Evolutionary conservation across 2,113 vertebrate genomes (phyloP).

Genomic region (Nerophis ophidion): DNA sequence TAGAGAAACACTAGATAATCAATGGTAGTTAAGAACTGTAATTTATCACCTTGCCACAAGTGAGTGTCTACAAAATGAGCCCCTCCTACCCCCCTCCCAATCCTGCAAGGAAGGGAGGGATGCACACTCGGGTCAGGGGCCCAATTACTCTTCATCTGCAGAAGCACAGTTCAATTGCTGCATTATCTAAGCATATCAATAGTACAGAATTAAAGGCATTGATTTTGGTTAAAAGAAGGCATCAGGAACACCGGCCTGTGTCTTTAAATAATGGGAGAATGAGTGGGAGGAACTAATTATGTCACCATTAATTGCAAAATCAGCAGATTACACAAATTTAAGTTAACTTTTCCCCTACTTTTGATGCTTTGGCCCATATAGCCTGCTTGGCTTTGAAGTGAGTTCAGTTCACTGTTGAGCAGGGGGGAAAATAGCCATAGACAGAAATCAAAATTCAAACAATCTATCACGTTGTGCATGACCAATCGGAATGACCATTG

Average conservation of each 20-base stretch:
- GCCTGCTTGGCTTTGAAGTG: slow-evolving; percentile 18
- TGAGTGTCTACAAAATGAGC: slow-evolving; percentile 77
- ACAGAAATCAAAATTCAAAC: slow-evolving; percentile 68
- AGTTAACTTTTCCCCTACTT: not conserved
- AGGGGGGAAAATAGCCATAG: slow-evolving; percentile 23
- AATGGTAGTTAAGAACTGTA: slow-evolving; percentile 94
- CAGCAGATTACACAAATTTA: not conserved
- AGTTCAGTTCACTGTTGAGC: slow-evolving; percentile 35
- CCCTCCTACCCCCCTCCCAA: slow-evolving; percentile 10
- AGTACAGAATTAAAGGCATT: slow-evolving; percentile 70
- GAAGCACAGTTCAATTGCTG: slow-evolving; percentile 64
- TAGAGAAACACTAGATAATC: slow-evolving; percentile 91
- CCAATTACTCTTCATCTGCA: slow-evolving; percentile 77
- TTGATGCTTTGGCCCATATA: slow-evolving; percentile 7
- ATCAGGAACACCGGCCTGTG: slow-evolving; percentile 19
- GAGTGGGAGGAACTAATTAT: not conserved
- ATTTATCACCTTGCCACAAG: slow-evolving; percentile 98
- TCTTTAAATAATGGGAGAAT: slow-evolving; percentile 30
- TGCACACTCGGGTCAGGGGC: slow-evolving; percentile 63
- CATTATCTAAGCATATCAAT: slow-evolving; percentile 73
- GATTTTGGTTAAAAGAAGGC: slow-evolving; percentile 62
- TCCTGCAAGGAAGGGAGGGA: slow-evolving; percentile 42
- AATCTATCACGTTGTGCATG: slow-evolving; percentile 87
- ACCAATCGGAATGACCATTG: slow-evolving; percentile 74
- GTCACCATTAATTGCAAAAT: slow-evolving; percentile 4